Evolutionary conservation across 2,888 invertebrate genomes (phyloP), one percentile per base, ranked within the genome.

Genomic region (Agriopis aurantiaria): DNA sequence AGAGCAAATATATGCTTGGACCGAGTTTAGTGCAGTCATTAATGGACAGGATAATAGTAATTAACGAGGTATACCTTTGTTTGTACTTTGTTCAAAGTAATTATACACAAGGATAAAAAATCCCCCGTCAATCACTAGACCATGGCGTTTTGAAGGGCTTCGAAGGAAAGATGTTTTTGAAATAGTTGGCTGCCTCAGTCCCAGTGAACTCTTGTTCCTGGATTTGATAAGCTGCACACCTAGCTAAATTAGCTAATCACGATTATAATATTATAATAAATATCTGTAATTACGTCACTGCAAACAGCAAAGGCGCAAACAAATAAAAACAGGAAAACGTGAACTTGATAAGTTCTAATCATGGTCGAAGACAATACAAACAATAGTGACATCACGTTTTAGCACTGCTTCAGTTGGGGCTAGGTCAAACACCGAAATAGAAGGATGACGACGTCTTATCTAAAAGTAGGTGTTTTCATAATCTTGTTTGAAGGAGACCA

Each of bases 341-440:
- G 49, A 0, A 14, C 49, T 11, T 6, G 48, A 48, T 48, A 23
- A 52, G 10, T 23, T 51, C 5, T 23, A 23, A 51, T 7, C 10
- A 11, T 52, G 23, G 17, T 52, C 10, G 11, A 11, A 33, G 8
- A 40, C 12, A 40, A 55, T 8, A 53, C 55, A 55, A 56, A 14
- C 56, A 56, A 57, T 17, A n/a, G 41, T 56, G 56, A 57, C 56
- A 57, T 57, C 49, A 46, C 41, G 48, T 8, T 53, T 57, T 55
- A 55, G 55, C 53, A 14, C 41, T 12, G 12, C 40, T 57, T 43
- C 6, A 43, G n/a, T 57, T 43, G 17, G n/a, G 41, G 51, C 23
- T 65, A 59, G 60, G 55, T 60, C 66, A 23, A 60, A 48, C 49
- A 33, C 53, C n/a, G 33, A 66, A 66, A 66, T 66, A 60, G 66